phyloP scores from a whole-genome alignment of 2,113 vertebrate species.

The Leucoraja erinaceus region DNA sequence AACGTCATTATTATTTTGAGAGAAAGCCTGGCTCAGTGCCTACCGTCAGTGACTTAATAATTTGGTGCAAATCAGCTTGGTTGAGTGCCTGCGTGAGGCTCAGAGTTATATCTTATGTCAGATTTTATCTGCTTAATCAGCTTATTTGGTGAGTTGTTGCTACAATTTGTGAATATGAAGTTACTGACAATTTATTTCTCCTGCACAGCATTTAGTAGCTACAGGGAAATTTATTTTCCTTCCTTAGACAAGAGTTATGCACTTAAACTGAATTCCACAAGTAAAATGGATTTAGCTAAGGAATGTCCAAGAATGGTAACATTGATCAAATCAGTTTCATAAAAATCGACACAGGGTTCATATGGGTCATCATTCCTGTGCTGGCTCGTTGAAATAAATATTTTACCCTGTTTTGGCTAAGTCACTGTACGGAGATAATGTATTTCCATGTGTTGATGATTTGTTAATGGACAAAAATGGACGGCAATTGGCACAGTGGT shows the following conservation, averaged over 20 bases:
- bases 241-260: not conserved
- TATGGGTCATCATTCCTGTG: no score
- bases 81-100: not conserved
- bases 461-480: no score
- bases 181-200: not conserved
- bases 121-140: not conserved
- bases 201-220: not conserved
- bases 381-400: no score
- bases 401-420: no score
- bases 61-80: not conserved
- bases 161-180: not conserved
- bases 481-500: no score
- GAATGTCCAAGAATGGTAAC: not conserved
- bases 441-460: no score
- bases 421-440: no score
- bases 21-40: no score
- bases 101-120: not conserved
- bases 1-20: no score
- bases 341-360: no score
- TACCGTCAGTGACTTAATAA: not conserved
- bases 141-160: not conserved
- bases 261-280: not conserved
- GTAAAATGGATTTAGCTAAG: conserved; percentile 6
- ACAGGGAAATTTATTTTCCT: not conserved
- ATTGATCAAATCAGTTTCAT: not conserved